These are phyloP conservation scores for Dryas iulia DNA, from an alignment of 1,140 invertebrate genomes.

Conservation along the genomic window DNA sequence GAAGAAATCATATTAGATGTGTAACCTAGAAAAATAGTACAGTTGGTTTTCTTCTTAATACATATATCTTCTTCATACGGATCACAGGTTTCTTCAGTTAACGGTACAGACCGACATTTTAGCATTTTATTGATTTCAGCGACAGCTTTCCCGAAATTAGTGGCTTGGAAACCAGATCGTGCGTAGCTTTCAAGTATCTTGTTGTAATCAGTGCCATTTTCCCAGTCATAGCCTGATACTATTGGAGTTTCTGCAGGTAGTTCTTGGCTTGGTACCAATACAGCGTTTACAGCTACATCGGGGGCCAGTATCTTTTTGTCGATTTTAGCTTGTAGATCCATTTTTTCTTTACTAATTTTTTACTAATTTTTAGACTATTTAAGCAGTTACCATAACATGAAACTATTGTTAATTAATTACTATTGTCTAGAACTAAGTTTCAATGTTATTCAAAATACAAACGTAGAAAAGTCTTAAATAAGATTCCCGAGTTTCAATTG, in stretches of 20 bases:
- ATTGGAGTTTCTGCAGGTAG: constrained; percentile 83
- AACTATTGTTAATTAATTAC: background rate
- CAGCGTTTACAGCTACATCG: constrained; percentile 83
- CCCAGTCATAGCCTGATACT: constrained; percentile 95
- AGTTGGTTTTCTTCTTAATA: constrained; percentile 88
- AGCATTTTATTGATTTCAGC: constrained; percentile 97
- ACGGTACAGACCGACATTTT: constrained; percentile 83
- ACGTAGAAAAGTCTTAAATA: background rate
- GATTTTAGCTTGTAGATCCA: constrained; percentile 32
- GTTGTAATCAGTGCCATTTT: constrained; percentile 93
- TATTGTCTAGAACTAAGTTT: background rate
- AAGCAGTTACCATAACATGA: background rate
- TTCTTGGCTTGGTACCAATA: constrained; percentile 83
- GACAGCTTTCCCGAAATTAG: constrained; percentile 94
- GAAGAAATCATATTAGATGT: constrained; percentile 99
- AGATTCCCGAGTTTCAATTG: background rate
- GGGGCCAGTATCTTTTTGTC: constrained; percentile 60
- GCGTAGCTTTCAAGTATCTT: constrained; percentile 90
- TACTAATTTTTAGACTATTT: background rate
- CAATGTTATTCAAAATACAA: background rate
- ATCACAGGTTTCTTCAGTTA: constrained; percentile 85
- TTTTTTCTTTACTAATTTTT: background rate
- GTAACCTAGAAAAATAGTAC: constrained; percentile 98
- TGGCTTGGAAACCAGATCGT: constrained; percentile 96
- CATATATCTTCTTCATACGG: constrained; percentile 88